These are phyloP conservation scores for Amblyjoppa fuscipennis DNA, from an alignment of 2,888 invertebrate species.

Conservation along the genomic window DNA sequence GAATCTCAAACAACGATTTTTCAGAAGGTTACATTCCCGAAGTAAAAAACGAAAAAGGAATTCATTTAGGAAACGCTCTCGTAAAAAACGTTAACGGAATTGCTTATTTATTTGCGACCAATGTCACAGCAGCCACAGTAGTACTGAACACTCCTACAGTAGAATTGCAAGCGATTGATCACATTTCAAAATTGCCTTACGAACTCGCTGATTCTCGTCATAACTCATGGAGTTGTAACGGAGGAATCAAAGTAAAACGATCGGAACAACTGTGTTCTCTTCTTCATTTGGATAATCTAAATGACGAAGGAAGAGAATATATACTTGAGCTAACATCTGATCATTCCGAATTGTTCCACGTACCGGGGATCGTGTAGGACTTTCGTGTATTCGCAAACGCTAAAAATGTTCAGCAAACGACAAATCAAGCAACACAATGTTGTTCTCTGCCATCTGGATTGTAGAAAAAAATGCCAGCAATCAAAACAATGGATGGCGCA, in stretches of 20 bases:
- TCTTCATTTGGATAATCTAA: constrained; percentile 31
- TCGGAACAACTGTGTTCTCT: constrained; percentile 24
- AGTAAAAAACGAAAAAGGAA: not conserved
- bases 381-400: constrained; percentile 6
- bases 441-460: too few species aligned
- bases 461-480: not conserved
- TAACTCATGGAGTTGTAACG: not conserved
- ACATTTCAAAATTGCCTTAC: not conserved
- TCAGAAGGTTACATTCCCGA: constrained; percentile 8
- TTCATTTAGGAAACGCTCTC: constrained; percentile 7
- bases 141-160: not conserved
- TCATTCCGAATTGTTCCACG: too few species aligned
- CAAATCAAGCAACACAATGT: constrained; percentile 28
- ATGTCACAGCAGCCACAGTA: not conserved
- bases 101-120: not conserved
- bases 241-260: not conserved
- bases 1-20: not conserved
- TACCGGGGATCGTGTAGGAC: constrained; percentile 37
- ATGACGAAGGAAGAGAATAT: constrained; percentile 28
- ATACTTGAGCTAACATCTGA: constrained; percentile 16
- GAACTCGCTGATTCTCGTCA: not conserved
- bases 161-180: not conserved
- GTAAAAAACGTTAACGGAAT: constrained; percentile 20
- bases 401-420: constrained; percentile 29
- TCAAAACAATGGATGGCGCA: constrained; percentile 22